Evolutionary conservation across 2,888 invertebrate genomes (phyloP), one percentile per base, ranked within the genome.

Genomic region (Acanthosepion lycidas): DNA sequence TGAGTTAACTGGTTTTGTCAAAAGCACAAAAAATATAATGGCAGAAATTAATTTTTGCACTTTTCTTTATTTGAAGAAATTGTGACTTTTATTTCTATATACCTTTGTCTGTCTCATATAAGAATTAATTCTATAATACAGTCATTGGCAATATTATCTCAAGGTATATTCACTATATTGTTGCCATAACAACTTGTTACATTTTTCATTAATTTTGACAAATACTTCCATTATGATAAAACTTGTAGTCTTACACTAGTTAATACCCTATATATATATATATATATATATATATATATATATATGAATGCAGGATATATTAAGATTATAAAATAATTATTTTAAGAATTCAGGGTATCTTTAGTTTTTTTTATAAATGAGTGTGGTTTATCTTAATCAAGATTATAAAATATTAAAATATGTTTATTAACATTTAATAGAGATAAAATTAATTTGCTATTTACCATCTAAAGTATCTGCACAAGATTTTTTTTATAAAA

Each of bases 221-320:
- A 78, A 33, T 1, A n/a, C 78, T 33, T 78, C n/a, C n/a, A 78
- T 9, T 20, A 59, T 59, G 59, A 15, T 78, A 78, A 78, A 78
- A 78, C 8, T 12, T 33, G 33, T n/a, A n/a, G 5, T 12, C n/a
- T 78, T 78, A 6, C 18, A 55, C 20, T 12, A 51, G 5, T 55
- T 55, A 53, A 53, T 53, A 53, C 15, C 53, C 1, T 33, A 33
- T 53, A 15, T 53, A 53, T 53, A 53, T 42, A 42, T 42, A 42
- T 42, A 42, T 42, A 42, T 42, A 42, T 42, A 42, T 42, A 42
- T 42, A 42, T 42, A 42, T 42, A 42, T 51, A 12, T 78, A 33
- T 78, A n/a, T 78, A 78, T 78, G 78, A n/a, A 78, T 78, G 78
- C 78, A 78, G n/a, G 78, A n/a, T 78, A 78, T n/a, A n/a, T 33